These are phyloP conservation scores for Pseudolaguvia tuberculata DNA, from an alignment of 2,113 vertebrate genomes.

Conservation along the genomic window DNA sequence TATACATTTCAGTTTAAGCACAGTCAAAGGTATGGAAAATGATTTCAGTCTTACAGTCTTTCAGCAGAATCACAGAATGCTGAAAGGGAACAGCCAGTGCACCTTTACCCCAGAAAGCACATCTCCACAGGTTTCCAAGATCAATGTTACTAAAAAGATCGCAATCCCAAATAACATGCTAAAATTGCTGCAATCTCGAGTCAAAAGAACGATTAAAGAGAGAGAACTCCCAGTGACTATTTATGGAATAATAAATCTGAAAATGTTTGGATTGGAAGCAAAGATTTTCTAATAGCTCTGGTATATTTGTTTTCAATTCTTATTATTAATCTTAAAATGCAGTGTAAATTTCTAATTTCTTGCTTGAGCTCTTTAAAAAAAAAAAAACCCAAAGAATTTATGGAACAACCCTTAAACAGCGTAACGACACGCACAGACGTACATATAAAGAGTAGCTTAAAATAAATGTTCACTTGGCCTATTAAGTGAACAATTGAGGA, in stretches of 20 bases:
- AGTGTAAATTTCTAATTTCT: conserved; percentile 55
- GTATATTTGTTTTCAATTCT: not conserved
- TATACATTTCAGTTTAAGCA: conserved; percentile 60
- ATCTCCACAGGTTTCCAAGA: conserved; percentile 42
- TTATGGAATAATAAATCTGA: conserved; percentile 56
- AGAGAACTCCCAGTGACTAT: conserved; percentile 48
- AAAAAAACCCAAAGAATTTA: not conserved
- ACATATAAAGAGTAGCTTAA: not conserved
- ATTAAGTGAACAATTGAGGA: not conserved
- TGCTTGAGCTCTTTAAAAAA: conserved; percentile 40
- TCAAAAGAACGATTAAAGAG: conserved; percentile 35
- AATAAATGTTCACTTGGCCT: not conserved
- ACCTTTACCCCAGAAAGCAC: conserved; percentile 44
- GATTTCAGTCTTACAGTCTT: conserved; percentile 53
- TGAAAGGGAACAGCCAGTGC: conserved; percentile 41
- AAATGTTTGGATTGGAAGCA: conserved; percentile 28
- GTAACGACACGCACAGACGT: not conserved
- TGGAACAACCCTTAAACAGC: not conserved
- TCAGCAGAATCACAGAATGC: conserved; percentile 52
- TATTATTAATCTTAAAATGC: conserved; percentile 54
- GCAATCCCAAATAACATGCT: conserved; percentile 46
- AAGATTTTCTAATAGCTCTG: conserved; percentile 36
- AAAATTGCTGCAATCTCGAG: conserved; percentile 44
- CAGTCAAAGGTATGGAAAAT: conserved; percentile 48
- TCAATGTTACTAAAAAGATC: conserved; percentile 20